Conservation (phyloP, 2,888 invertebrate genomes). For the Brachyopa scutellaris region DNA sequence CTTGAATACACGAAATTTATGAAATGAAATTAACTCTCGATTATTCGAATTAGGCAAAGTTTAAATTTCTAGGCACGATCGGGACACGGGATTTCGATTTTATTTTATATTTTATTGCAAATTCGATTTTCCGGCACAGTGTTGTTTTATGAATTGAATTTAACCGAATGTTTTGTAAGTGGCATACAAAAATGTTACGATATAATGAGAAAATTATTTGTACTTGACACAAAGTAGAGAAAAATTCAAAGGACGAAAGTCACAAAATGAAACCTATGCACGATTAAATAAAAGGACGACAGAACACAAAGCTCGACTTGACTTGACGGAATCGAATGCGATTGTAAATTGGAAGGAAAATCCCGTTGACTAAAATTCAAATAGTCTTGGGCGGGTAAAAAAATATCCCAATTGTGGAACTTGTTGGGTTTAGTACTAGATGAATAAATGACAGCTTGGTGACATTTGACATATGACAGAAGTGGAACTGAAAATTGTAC, state of each 20-base stretch:
- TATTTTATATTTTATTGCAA: slow-evolving; percentile 3
- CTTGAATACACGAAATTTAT: slow-evolving; percentile 21
- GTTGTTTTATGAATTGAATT: background rate
- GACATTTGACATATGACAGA: background rate
- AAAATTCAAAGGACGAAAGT: slow-evolving; percentile 7
- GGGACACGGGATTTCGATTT: background rate
- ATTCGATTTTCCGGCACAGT: slow-evolving; percentile 1
- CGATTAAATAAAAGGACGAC: slow-evolving; percentile 53
- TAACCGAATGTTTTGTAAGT: slow-evolving; percentile 19
- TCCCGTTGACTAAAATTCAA: slow-evolving; percentile 63
- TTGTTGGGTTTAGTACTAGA: background rate
- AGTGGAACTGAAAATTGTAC: slow-evolving; percentile 10
- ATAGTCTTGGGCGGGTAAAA: slow-evolving; percentile 38
- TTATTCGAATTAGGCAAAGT: slow-evolving; percentile 15
- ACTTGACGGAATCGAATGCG: slow-evolving; percentile 43
- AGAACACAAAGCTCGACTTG: slow-evolving; percentile 44
- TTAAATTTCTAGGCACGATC: slow-evolving; percentile 22
- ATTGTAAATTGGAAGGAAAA: slow-evolving; percentile 50
- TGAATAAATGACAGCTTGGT: background rate
- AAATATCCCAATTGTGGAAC: slow-evolving; percentile 37
- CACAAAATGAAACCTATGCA: slow-evolving; percentile 28
- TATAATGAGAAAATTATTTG: background rate
- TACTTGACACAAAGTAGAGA: background rate
- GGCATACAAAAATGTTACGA: background rate
- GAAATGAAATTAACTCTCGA: slow-evolving; percentile 27